phyloP scores from a whole-genome alignment of 1,140 invertebrate genomes.

The Ruditapes philippinarum region DNA sequence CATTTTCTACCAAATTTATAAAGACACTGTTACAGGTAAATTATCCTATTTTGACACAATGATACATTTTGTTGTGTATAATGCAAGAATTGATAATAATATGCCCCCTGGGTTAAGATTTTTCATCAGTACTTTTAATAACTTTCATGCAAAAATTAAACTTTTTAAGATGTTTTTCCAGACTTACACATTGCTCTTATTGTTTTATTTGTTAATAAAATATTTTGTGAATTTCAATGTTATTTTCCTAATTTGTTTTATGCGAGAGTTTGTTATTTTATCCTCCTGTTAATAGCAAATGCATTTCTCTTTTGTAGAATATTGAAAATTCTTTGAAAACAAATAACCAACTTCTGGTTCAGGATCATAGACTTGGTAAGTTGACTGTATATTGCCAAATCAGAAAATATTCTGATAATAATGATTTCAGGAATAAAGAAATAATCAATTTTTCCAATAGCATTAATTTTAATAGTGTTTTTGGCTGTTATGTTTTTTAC shows the following conservation, averaged over 20 bases:
- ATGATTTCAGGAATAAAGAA: too few relatives aligned
- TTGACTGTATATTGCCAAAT: too few relatives aligned
- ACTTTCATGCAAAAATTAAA: neutral
- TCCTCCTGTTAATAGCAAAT: too few relatives aligned
- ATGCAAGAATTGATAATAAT: too few relatives aligned
- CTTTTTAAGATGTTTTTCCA: neutral
- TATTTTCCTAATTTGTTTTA: neutral
- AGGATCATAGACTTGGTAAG: constrained; percentile 70
- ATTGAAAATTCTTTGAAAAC: constrained; percentile 51
- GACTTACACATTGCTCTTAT: neutral
- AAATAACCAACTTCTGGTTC: constrained; percentile 53
- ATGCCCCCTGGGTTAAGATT: too few relatives aligned
- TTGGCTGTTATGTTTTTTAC: too few relatives aligned
- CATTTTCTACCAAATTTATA: constrained; percentile 62
- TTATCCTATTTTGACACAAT: neutral
- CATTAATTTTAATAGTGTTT: too few relatives aligned
- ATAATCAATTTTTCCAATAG: too few relatives aligned
- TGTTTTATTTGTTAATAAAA: neutral
- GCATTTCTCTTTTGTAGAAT: constrained; percentile 52
- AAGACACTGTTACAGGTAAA: constrained; percentile 63
- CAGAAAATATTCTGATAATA: too few relatives aligned
- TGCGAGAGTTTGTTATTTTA: too few relatives aligned
- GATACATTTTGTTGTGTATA: neutral
- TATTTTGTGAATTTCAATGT: neutral
- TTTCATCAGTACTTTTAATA: too few relatives aligned